A percentile compares a stretch with the other conserved stretches of the same genome.
phyloP scores from a whole-genome alignment of 2,888 invertebrate genomes.

The Willowsia nigromaculata region DNA sequence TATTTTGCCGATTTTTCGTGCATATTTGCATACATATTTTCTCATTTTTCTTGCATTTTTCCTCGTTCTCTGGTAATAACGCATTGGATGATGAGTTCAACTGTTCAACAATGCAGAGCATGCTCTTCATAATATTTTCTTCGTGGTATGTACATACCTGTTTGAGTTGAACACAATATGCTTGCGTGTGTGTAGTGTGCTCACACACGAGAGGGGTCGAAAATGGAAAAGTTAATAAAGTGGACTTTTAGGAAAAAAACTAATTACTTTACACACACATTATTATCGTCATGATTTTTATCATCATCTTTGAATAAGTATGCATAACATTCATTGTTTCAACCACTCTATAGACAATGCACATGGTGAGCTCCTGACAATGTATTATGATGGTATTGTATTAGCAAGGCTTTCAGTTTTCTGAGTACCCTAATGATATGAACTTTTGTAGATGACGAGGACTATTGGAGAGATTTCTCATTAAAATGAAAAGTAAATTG shows the following conservation, averaged over 20 bases:
- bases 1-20: too few relatives aligned
- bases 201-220: slow-evolving; percentile 47
- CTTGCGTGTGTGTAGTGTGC: neutral
- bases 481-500: slow-evolving; percentile 61
- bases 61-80: too few relatives aligned
- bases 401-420: neutral
- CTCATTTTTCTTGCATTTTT: too few relatives aligned
- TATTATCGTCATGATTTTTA: slow-evolving; percentile 12
- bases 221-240: slow-evolving; percentile 65
- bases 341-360: neutral
- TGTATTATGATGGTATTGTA: neutral
- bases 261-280: slow-evolving; percentile 64
- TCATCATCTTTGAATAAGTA: neutral
- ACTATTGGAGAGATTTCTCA: slow-evolving; percentile 58
- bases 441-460: neutral
- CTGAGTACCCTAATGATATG: neutral
- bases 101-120: slow-evolving; percentile 33
- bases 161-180: slow-evolving; percentile 5
- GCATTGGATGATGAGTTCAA: slow-evolving; percentile 16
- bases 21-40: too few relatives aligned
- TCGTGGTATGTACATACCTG: neutral
- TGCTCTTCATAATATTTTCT: neutral
- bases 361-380: neutral
- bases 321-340: slow-evolving; percentile 6
- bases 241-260: slow-evolving; percentile 57